These are phyloP conservation scores for Pseudomyrmex flavicornis DNA, from an alignment of 1,140 invertebrate genomes.

Conservation along the genomic window DNA sequence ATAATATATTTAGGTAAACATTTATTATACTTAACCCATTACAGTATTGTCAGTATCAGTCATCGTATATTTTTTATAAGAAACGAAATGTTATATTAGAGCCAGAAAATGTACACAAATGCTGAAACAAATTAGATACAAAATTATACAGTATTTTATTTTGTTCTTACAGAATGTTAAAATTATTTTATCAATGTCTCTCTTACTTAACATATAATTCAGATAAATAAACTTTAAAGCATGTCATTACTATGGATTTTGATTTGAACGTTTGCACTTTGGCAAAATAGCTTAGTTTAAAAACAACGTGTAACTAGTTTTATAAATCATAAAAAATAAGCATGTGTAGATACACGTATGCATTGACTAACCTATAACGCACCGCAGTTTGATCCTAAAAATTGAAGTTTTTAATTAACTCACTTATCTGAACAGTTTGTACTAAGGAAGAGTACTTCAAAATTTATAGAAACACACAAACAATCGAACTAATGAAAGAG, in stretches of 20 bases:
- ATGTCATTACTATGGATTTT: not conserved
- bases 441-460: not conserved
- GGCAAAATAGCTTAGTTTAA: not conserved
- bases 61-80: slow-evolving; percentile 46
- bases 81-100: slow-evolving; percentile 37
- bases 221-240: not conserved
- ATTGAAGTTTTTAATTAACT: not conserved
- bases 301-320: too few relatives aligned
- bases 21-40: slow-evolving; percentile 40
- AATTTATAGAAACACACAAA: not conserved
- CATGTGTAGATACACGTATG: not conserved
- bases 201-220: not conserved
- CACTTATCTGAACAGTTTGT: not conserved
- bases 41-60: slow-evolving; percentile 35
- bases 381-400: not conserved
- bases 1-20: slow-evolving; percentile 4
- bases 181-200: not conserved
- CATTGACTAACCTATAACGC: not conserved
- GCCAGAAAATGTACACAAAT: slow-evolving; percentile 49
- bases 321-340: too few relatives aligned
- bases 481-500: not conserved
- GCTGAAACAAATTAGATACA: slow-evolving; percentile 51
- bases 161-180: not conserved
- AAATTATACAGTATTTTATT: slow-evolving; percentile 22
- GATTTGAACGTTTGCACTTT: too few relatives aligned